These are phyloP conservation scores for Nebria brevicollis DNA, from an alignment of 2,888 invertebrate genomes.

Conservation along the genomic window DNA sequence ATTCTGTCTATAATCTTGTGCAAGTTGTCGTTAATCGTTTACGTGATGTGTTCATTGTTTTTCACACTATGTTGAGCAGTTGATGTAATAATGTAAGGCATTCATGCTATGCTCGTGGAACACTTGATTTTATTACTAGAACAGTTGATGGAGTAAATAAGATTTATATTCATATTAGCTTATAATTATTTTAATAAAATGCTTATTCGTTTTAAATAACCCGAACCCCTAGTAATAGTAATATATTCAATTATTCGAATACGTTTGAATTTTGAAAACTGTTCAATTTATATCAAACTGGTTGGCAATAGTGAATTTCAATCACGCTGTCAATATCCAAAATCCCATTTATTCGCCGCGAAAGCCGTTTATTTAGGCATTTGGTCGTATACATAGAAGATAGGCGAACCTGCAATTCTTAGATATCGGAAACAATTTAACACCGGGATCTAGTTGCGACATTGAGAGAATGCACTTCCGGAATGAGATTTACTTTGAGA, in stretches of 20 bases:
- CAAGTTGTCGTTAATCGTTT: constrained; percentile 18
- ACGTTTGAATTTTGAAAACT: background rate
- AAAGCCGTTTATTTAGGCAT: background rate
- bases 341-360: background rate
- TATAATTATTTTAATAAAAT: too few relatives aligned
- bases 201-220: too few relatives aligned
- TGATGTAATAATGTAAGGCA: background rate
- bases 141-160: background rate
- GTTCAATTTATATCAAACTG: background rate
- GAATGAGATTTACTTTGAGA: background rate
- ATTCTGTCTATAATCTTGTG: constrained; percentile 36
- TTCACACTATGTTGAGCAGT: constrained; percentile 14
- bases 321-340: background rate
- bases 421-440: background rate
- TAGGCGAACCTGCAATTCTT: background rate
- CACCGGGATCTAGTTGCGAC: background rate
- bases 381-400: background rate
- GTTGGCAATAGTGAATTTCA: background rate
- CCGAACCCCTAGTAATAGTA: too few relatives aligned
- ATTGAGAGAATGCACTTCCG: background rate
- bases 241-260: too few relatives aligned
- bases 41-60: constrained; percentile 32
- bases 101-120: background rate
- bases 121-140: background rate
- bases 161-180: background rate